Conservation (phyloP, 1,140 invertebrate genomes). For the Campodea augens region DNA sequence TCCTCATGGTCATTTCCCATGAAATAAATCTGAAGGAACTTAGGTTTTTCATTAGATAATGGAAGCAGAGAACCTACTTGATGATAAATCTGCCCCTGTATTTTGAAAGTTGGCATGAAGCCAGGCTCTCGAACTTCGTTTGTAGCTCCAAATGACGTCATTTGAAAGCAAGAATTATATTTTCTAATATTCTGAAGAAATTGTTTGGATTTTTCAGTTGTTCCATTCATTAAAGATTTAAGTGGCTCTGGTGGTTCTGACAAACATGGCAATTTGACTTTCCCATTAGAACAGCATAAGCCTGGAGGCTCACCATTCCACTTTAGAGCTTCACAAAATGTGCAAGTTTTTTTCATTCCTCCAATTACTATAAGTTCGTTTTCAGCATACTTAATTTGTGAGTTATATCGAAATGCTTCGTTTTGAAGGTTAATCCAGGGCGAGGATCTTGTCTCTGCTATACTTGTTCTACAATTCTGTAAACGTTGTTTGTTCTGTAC, state of each 20-base stretch:
- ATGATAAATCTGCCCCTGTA: slow-evolving; percentile 29
- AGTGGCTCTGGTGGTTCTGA: slow-evolving; percentile 15
- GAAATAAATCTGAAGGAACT: slow-evolving; percentile 26
- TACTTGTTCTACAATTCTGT: too few relatives aligned
- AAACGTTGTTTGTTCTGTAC: too few relatives aligned
- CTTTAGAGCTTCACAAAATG: slow-evolving; percentile 19
- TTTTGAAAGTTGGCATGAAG: slow-evolving; percentile 18
- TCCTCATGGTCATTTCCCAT: not conserved
- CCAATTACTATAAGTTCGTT: slow-evolving; percentile 3
- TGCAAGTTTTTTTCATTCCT: not conserved
- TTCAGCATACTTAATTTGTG: slow-evolving; percentile 5
- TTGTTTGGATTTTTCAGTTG: slow-evolving; percentile 15
- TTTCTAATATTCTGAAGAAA: slow-evolving; percentile 22
- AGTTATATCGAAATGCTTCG: slow-evolving; percentile 7
- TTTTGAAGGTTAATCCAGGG: too few relatives aligned
- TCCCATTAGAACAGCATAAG: slow-evolving; percentile 18
- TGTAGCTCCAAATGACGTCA: slow-evolving; percentile 24
- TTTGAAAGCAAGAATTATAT: slow-evolving; percentile 24
- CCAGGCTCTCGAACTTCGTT: slow-evolving; percentile 14
- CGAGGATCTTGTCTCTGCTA: too few relatives aligned
- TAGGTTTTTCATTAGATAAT: slow-evolving; percentile 14
- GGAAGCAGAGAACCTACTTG: slow-evolving; percentile 21
- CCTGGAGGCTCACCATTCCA: slow-evolving; percentile 17
- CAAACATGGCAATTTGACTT: slow-evolving; percentile 17
- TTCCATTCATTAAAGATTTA: slow-evolving; percentile 14